These are phyloP conservation scores for Rhea americana DNA, from an alignment of 2,113 vertebrate genomes.

Conservation along the genomic window DNA sequence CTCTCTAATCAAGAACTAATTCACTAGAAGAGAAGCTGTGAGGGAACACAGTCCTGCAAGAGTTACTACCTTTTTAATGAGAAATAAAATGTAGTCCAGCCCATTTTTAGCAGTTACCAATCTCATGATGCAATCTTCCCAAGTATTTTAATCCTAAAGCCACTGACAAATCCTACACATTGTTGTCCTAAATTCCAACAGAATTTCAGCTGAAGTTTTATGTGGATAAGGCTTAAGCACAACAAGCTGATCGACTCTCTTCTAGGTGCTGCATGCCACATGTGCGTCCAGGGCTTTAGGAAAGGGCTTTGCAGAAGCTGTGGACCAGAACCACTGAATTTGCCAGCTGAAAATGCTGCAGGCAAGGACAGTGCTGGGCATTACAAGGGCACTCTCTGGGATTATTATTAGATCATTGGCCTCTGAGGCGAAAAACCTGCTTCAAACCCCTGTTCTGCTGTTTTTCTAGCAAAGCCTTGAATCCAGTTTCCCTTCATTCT, in stretches of 20 bases:
- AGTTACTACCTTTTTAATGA: neutral
- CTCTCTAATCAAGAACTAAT: neutral
- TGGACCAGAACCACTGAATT: rapidly evolving
- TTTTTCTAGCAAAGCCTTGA: neutral
- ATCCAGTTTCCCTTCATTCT: too few species aligned
- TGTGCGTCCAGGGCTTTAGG: rapidly evolving
- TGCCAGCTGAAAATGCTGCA: neutral
- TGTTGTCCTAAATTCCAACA: neutral
- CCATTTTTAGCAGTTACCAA: neutral
- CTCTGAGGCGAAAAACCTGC: neutral
- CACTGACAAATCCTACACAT: neutral
- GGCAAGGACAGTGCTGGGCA: rapidly evolving
- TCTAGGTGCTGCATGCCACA: rapidly evolving
- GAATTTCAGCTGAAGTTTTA: neutral
- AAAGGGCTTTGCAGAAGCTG: rapidly evolving
- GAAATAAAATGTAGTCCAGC: neutral
- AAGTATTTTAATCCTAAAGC: neutral
- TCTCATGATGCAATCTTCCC: rapidly evolving
- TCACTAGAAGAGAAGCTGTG: neutral
- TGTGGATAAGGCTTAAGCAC: rapidly evolving
- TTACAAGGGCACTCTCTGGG: neutral
- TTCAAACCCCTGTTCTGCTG: neutral
- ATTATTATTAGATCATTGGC: too few species aligned
- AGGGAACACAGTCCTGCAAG: neutral
- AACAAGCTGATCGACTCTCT: neutral